phyloP scores from a whole-genome alignment of 2,113 vertebrate species.

The Dicerorhinus sumatrensis region DNA sequence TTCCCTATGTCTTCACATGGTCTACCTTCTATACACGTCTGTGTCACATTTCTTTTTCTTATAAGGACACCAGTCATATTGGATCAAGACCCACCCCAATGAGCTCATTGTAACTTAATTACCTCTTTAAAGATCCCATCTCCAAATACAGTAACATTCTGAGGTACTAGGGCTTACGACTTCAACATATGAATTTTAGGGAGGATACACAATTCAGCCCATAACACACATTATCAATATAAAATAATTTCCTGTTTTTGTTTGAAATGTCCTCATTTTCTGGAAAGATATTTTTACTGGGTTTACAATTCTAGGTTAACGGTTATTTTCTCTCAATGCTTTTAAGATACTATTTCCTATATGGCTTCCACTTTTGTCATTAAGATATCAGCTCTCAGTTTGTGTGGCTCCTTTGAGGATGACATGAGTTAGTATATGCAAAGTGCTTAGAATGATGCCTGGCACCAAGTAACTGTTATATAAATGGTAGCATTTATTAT shows the following conservation, averaged over 20 bases:
- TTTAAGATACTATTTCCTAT: not conserved
- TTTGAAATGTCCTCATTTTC: not conserved
- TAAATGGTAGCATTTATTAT: no score
- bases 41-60: not conserved
- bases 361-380: not conserved
- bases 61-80: not conserved
- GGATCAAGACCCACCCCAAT: no score
- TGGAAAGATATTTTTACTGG: not conserved
- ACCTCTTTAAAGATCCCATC: not conserved
- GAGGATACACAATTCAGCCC: not conserved
- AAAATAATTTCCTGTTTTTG: not conserved
- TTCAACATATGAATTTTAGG: not conserved
- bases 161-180: not conserved
- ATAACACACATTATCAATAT: not conserved
- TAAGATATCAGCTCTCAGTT: not conserved
- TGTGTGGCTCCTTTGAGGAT: not conserved
- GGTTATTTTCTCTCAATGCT: not conserved
- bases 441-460: not conserved
- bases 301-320: not conserved
- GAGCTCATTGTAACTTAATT: not conserved
- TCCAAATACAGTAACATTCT: not conserved
- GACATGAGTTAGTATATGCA: accelerated
- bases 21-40: not conserved
- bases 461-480: no score
- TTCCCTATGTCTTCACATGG: not conserved